Conservation (phyloP, 2,888 invertebrate genomes). For the Pardosa pseudoannulata region DNA sequence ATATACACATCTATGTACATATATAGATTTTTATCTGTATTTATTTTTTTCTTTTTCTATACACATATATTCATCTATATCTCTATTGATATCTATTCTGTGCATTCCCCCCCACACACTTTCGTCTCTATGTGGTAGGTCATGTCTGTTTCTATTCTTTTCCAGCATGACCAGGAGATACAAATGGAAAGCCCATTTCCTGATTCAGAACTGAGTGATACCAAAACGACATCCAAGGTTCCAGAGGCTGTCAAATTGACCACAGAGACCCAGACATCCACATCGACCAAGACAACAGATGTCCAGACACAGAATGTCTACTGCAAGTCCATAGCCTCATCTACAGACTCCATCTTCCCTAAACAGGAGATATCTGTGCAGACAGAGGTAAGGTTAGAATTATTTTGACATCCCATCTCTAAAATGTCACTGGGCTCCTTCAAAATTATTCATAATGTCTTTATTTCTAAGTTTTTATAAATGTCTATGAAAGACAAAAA, state of each 20-base stretch:
- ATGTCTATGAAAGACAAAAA: too few relatives aligned
- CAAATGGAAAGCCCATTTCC: neutral
- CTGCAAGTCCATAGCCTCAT: conserved; percentile 42
- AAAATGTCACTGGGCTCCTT: too few relatives aligned
- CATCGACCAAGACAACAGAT: conserved; percentile 56
- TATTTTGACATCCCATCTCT: too few relatives aligned
- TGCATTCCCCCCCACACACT: too few relatives aligned
- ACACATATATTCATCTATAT: too few relatives aligned
- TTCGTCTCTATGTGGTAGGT: neutral
- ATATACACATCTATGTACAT: too few relatives aligned
- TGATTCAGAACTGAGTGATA: neutral
- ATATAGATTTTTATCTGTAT: too few relatives aligned
- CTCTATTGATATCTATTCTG: too few relatives aligned
- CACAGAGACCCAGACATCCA: conserved; percentile 59
- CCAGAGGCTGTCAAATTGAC: conserved; percentile 32
- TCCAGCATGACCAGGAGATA: neutral
- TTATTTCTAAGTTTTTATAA: too few relatives aligned
- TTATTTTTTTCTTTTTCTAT: too few relatives aligned
- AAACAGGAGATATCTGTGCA: conserved; percentile 59
- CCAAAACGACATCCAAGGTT: neutral
- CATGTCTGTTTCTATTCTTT: neutral
- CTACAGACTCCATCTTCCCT: conserved; percentile 61
- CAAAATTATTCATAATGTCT: too few relatives aligned
- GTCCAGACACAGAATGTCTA: conserved; percentile 58
- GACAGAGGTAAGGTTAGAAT: too few relatives aligned